These are phyloP conservation scores for Dicrurus megarhynchus DNA, from an alignment of 2,113 vertebrate species.

Conservation along the genomic window DNA sequence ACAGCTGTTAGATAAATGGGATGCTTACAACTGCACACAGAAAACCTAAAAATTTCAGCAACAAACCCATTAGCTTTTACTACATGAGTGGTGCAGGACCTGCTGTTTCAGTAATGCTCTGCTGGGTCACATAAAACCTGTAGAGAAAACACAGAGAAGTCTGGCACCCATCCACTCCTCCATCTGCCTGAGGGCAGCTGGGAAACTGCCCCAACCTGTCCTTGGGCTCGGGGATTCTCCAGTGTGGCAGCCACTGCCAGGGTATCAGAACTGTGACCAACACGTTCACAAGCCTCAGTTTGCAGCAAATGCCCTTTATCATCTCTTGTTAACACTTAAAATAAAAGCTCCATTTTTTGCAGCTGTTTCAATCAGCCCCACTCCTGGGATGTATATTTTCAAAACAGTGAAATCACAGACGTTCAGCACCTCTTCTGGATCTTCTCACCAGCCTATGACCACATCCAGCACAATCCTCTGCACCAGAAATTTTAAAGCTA, in stretches of 20 bases:
- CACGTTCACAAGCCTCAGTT: background rate
- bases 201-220: background rate
- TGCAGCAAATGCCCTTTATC: background rate
- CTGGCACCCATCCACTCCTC: conserved; percentile 33
- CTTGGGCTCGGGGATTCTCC: background rate
- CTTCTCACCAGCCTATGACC: background rate
- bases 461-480: background rate
- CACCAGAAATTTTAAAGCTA: background rate
- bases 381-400: background rate
- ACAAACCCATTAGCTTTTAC: conserved; percentile 45
- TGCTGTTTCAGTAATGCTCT: conserved; percentile 41
- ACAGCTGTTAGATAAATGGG: conserved; percentile 53
- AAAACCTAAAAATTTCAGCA: conserved; percentile 48
- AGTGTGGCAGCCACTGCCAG: background rate
- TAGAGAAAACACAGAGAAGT: background rate
- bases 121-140: conserved; percentile 39
- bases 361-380: background rate
- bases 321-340: background rate
- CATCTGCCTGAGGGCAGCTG: conserved; percentile 45
- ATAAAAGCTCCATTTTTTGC: background rate
- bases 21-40: conserved; percentile 31
- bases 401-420: background rate
- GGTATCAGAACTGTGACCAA: background rate
- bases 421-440: background rate
- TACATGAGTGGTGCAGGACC: conserved; percentile 21